Percentiles rank a stretch among this genome's conserved stretches.
Evolutionary conservation across 2,797 vertebrate species (phyloP).

Genomic region (Acanthurus leucopareius): DNA sequence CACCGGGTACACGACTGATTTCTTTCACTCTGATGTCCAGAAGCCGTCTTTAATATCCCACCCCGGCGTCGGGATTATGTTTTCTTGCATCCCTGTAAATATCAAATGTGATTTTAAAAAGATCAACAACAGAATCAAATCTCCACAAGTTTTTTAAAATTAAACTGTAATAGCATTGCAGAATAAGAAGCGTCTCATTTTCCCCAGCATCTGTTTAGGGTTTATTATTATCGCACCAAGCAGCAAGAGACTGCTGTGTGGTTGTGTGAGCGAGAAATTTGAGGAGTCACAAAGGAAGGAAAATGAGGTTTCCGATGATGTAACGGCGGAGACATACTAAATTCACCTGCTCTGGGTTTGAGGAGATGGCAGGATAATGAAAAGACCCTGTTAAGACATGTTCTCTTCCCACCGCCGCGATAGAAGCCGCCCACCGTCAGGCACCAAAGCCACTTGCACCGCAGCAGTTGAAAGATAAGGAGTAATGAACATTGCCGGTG

Average conservation of each 20-base stretch:
- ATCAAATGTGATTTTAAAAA: slow-evolving; percentile 40
- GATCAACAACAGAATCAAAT: slow-evolving; percentile 32
- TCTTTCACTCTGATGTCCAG: slow-evolving; percentile 33
- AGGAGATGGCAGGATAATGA: slow-evolving; percentile 54
- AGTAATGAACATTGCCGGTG: slow-evolving; percentile 47
- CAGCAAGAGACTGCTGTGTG: neutral
- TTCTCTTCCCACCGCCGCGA: slow-evolving; percentile 29
- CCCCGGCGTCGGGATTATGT: neutral
- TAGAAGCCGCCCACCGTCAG: slow-evolving; percentile 13
- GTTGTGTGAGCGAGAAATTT: slow-evolving; percentile 38
- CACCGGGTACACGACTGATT: slow-evolving; percentile 33
- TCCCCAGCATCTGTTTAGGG: too few relatives aligned
- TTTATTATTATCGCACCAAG: too few relatives aligned
- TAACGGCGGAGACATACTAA: slow-evolving; percentile 65
- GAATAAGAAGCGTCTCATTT: too few relatives aligned
- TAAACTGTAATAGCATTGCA: neutral
- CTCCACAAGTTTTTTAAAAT: neutral
- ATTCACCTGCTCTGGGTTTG: slow-evolving; percentile 56
- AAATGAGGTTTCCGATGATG: slow-evolving; percentile 56
- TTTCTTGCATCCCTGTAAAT: slow-evolving; percentile 48
- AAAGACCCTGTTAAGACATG: slow-evolving; percentile 37
- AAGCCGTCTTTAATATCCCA: slow-evolving; percentile 57
- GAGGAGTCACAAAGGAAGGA: slow-evolving; percentile 45
- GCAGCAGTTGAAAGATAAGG: slow-evolving; percentile 58
- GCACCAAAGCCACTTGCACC: slow-evolving; percentile 34